A percentile compares a stretch with the other conserved stretches of the same genome.
phyloP scores from a whole-genome alignment of 2,113 vertebrate genomes.

The Scomber colias region DNA sequence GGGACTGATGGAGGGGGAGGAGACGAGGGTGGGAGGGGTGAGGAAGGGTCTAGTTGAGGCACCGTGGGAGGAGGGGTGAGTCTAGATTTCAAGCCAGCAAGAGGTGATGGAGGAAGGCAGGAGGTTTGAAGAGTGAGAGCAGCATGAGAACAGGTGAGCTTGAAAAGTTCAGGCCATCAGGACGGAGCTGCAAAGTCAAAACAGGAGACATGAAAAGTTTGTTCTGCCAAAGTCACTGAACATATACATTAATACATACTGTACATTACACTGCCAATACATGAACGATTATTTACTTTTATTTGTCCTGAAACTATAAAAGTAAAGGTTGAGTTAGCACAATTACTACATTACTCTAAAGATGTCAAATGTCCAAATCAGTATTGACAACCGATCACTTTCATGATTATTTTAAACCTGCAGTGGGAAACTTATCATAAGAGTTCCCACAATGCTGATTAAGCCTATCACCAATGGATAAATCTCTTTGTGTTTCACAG shows the following conservation, averaged over 20 bases:
- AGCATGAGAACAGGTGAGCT: background rate
- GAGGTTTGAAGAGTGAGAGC: constrained; percentile 11
- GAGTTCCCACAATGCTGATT: no score
- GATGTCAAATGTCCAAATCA: no score
- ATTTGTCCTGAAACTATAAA: no score
- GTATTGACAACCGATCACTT: background rate
- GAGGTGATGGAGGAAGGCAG: constrained; percentile 32
- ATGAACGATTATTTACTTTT: background rate
- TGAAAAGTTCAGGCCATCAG: constrained; percentile 2
- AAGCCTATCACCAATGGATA: no score
- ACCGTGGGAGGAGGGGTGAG: constrained; percentile 19
- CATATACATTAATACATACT: no score
- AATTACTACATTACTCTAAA: no score
- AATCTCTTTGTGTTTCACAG: no score
- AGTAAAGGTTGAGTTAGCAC: background rate
- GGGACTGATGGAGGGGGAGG: constrained; percentile 33
- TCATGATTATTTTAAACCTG: background rate
- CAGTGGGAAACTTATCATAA: no score
- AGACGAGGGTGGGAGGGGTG: constrained; percentile 28
- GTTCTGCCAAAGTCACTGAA: constrained; percentile 32
- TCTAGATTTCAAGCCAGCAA: constrained; percentile 15
- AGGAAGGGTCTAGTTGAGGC: constrained; percentile 45
- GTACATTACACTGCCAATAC: no score
- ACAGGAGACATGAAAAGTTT: constrained; percentile 23
- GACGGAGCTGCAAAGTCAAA: constrained; percentile 3